Evolutionary conservation across 2,888 invertebrate genomes (phyloP), one percentile per base, ranked within the genome.

Genomic region (Actias luna): DNA sequence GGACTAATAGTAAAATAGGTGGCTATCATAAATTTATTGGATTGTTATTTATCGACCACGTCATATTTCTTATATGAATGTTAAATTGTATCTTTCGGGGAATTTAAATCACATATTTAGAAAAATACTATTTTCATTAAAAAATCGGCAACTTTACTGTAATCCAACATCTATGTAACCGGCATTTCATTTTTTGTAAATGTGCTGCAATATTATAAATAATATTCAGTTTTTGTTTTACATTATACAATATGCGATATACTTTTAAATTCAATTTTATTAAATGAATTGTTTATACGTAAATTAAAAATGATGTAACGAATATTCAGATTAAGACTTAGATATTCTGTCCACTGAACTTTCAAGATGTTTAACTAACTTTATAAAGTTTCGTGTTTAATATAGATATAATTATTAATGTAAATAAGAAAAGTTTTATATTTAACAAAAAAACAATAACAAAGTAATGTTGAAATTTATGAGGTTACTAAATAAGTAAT

Each of bases 381-480:
- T 50, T 22, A 25, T 22, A 50, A 22, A 50, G 25, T 50, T 25
- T 50, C 46, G 3, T 50, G 22, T 25, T 50, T 50, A 50, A 10
- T 46, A 46, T 25, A 50, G 46, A 50, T 50, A 50, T 29, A 55
- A 27, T 29, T n/a, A 29, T 55, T 55, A 29, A 55, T 55, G 55
- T 55, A 55, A 55, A 29, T 22, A 55, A 29, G 55, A 55, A 55
- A 55, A 55, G 29, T 55, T 55, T 55, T 29, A 29, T 14, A 29
- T 16, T 29, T n/a, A n/a, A n/a, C 46, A 5, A 55, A n/a, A 27
- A 55, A 55, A 55, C 29, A n/a, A 55, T 27, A 55, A 29, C 29
- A 14, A 16, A 55, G 29, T 29, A 29, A 55, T 8, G 7, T 16
- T n/a, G 29, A 2, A 18, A 55, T 14, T 55, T 16, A 29, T 29